Evolutionary conservation across 2,888 invertebrate species (phyloP).

Genomic region (Didymodactylos carnosus): DNA sequence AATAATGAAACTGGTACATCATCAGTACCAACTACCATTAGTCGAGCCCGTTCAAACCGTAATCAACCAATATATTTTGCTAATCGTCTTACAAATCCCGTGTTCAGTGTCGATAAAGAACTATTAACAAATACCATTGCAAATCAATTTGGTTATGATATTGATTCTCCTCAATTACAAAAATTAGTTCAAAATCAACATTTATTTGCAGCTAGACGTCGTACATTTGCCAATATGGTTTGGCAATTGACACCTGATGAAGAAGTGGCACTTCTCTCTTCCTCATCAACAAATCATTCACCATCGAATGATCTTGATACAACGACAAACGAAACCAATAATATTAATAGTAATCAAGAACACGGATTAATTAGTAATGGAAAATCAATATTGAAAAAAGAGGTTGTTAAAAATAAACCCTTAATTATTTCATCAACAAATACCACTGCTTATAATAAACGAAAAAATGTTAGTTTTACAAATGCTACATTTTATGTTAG

Average conservation of each 20-base stretch:
- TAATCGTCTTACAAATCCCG: not conserved
- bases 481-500: no score
- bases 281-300: not conserved
- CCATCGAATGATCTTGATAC: not conserved
- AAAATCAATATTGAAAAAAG: no score
- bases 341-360: no score
- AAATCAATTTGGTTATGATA: not conserved
- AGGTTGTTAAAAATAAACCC: no score
- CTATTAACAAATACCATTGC: not conserved
- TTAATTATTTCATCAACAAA: no score
- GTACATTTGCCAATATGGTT: not conserved
- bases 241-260: not conserved
- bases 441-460: no score
- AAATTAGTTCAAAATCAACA: not conserved
- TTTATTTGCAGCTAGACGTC: not conserved
- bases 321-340: not conserved
- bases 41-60: not conserved
- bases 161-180: not conserved
- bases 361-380: no score
- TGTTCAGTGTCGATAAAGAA: not conserved
- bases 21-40: not conserved
- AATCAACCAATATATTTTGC: not conserved
- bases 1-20: no score
- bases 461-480: no score
- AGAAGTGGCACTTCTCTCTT: not conserved